These are phyloP conservation scores for Drosophila affinis DNA, from an alignment of 2,888 invertebrate species.

Conservation along the genomic window DNA sequence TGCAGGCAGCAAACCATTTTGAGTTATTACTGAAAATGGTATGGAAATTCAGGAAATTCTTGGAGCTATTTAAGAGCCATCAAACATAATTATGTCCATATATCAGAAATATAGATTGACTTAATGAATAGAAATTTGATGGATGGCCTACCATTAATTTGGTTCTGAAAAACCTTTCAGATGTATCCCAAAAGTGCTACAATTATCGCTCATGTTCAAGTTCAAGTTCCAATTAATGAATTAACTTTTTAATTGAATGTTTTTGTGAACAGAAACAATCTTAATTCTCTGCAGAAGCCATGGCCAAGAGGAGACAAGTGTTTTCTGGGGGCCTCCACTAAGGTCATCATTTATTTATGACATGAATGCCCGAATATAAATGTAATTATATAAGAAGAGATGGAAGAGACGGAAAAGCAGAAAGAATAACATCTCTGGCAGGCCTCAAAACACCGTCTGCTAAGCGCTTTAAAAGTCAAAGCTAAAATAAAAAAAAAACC, in stretches of 20 bases:
- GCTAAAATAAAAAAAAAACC: slow-evolving; percentile 21
- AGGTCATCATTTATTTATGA: slow-evolving; percentile 79
- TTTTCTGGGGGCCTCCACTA: slow-evolving; percentile 35
- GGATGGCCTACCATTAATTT: slow-evolving; percentile 10
- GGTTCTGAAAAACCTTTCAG: neutral
- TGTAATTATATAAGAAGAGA: slow-evolving; percentile 72
- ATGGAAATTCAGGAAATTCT: slow-evolving; percentile 35
- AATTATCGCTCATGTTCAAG: slow-evolving; percentile 33
- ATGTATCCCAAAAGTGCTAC: slow-evolving; percentile 19
- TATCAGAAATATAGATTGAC: slow-evolving; percentile 35
- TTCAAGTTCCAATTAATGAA: slow-evolving; percentile 38
- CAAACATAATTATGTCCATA: slow-evolving; percentile 31
- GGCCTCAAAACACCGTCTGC: slow-evolving; percentile 13
- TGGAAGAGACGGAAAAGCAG: slow-evolving; percentile 27
- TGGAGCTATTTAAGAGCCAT: slow-evolving; percentile 16
- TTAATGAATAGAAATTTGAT: slow-evolving; percentile 6
- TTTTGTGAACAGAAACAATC: slow-evolving; percentile 13
- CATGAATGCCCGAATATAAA: slow-evolving; percentile 69
- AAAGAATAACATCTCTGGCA: slow-evolving; percentile 55
- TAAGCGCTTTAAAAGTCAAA: slow-evolving; percentile 54
- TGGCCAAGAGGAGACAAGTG: slow-evolving; percentile 51
- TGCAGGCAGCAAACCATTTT: slow-evolving; percentile 25
- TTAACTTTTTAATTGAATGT: slow-evolving; percentile 46
- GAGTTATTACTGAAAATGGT: slow-evolving; percentile 34
- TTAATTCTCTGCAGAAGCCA: slow-evolving; percentile 15